Evolutionary conservation across 1,140 invertebrate genomes (phyloP).

Genomic region (Drosophila elegans): DNA sequence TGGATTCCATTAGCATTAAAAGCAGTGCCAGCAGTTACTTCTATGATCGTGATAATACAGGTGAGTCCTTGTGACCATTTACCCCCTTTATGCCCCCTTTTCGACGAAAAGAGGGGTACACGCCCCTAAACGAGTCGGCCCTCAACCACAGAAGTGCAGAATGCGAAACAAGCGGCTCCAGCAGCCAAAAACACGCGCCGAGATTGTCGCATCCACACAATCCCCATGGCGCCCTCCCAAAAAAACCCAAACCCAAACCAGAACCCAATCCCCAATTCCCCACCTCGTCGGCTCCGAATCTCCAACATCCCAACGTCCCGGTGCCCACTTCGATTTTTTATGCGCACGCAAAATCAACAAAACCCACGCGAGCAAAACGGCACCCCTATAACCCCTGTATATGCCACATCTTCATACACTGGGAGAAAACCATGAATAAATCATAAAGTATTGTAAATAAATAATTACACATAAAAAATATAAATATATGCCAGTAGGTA

Average conservation of each 20-base stretch:
- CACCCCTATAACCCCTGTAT: conserved; percentile 12
- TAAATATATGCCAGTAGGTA: too few relatives aligned
- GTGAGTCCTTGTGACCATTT: conserved; percentile 39
- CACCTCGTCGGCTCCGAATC: conserved; percentile 4
- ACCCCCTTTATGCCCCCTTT: neutral
- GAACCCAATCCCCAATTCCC: too few relatives aligned
- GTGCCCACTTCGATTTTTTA: conserved; percentile 48
- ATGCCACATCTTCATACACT: conserved; percentile 16
- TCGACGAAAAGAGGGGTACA: conserved; percentile 44
- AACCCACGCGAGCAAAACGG: conserved; percentile 62
- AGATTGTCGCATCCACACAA: conserved; percentile 38
- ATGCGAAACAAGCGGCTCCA: conserved; percentile 66
- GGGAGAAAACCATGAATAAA: neutral
- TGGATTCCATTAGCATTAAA: conserved; percentile 72
- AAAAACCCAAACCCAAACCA: neutral
- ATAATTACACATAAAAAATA: neutral
- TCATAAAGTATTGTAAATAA: neutral
- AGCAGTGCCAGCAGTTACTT: conserved; percentile 73
- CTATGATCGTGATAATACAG: conserved; percentile 63
- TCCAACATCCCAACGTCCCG: neutral
- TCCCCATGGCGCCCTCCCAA: conserved; percentile 1
- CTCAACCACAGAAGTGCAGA: conserved; percentile 74
- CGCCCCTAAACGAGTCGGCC: conserved; percentile 72
- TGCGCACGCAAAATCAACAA: conserved; percentile 67
- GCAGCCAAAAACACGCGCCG: conserved; percentile 46